Evolutionary conservation across 2,797 vertebrate species (phyloP), one percentile per base, ranked within the genome.

Genomic region (Alosa sapidissima): DNA sequence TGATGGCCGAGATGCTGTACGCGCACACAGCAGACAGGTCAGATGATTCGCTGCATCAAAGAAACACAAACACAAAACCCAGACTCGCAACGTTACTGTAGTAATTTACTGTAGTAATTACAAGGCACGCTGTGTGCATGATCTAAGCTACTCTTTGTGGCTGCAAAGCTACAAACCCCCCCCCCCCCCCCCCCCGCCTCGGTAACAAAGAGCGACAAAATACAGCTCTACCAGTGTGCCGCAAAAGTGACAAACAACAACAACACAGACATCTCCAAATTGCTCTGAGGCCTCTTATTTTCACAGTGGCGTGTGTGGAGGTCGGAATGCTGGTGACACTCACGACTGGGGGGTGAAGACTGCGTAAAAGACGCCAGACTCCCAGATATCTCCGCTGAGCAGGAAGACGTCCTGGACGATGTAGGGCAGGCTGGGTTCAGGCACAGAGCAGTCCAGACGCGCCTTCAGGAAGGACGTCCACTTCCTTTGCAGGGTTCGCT

Each of bases 391-490:
- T 75, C 94, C 87, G 86, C 90, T 94, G 16, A 97, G 92, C 83
- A 96, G 91, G 92, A 96, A 97, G 87, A 96, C 91, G 84, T 96
- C 95, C 89, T 95, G 95, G 87, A 96, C 91, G 89, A 96, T 92
- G 87, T 95, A 95, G 87, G 94, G 95, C 91, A 96, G 91, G 89
- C 92, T 94, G 84, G 91, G 91, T 87, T 94, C 93, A 45, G 92
- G 93, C 83, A 94, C 24, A 49, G 95, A 94, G 89, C 96, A 96
- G 88, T 95, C 89, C 88, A 97, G 93, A 86, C 91, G 93, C 84
- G 95, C 93, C 90, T 96, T 96, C 83, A 96, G 89, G 91, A 97
- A 96, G 0, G 93, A 93, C 0, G 95, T 96, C 96, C 95, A 95
- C 90, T 93, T 94, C 91, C 92, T 96, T 90, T 96, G 96, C 86